A percentile compares a stretch with the other conserved stretches of the same genome.
Conservation (phyloP, 2,888 invertebrate species). For the Chrysomela aeneicollis region DNA sequence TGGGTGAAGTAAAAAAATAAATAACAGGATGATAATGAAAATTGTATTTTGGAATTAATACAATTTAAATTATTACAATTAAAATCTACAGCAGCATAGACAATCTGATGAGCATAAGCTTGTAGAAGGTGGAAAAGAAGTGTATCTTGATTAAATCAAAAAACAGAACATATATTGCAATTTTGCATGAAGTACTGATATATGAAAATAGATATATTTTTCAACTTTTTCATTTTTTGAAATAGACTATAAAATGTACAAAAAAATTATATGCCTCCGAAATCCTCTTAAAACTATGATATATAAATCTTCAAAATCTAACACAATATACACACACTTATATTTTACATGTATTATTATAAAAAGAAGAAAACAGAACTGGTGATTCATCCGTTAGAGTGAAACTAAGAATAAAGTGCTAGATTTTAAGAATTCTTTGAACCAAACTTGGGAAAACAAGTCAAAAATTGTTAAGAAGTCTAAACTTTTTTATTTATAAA, state of each 20-base stretch:
- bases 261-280: conserved; percentile 24
- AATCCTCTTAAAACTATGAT: conserved; percentile 21
- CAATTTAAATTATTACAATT: conserved; percentile 42
- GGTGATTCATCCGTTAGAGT: conserved; percentile 10
- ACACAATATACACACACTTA: conserved; percentile 44
- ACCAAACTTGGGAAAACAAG: conserved; percentile 11
- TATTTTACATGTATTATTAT: conserved; percentile 31
- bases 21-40: conserved; percentile 44
- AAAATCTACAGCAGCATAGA: conserved; percentile 47
- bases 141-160: neutral
- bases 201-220: conserved; percentile 42
- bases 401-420: conserved; percentile 34
- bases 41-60: conserved; percentile 51
- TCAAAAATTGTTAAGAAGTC: conserved; percentile 17
- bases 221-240: conserved; percentile 29
- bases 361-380: conserved; percentile 29
- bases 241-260: conserved; percentile 36
- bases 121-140: conserved; percentile 22
- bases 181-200: conserved; percentile 17
- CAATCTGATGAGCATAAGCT: conserved; percentile 44
- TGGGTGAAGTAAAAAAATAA: neutral
- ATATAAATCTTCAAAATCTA: conserved; percentile 45
- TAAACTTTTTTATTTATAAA: conserved; percentile 25
- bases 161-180: conserved; percentile 14
- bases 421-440: conserved; percentile 37